Conservation (phyloP, 2,797 vertebrate genomes). For the Alauda arvensis region DNA sequence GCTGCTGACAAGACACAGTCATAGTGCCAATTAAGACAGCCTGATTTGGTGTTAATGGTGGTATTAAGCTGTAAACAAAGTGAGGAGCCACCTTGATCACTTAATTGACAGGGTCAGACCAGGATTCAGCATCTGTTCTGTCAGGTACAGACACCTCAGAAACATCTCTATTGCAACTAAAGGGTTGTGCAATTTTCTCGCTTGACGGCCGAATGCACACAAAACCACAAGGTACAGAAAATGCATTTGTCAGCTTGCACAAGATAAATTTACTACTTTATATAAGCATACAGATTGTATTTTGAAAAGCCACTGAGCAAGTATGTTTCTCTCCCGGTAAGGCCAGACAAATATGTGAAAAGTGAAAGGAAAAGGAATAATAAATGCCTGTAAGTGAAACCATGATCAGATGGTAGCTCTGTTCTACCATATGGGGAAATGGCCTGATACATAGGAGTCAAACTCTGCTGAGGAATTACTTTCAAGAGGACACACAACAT, state of each 20-base stretch:
- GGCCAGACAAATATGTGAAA: not conserved
- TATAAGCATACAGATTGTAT: not conserved
- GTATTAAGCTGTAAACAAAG: not conserved
- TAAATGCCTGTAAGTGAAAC: not conserved
- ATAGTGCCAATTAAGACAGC: not conserved
- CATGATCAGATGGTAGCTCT: not conserved
- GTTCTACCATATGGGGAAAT: not conserved
- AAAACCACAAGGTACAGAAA: not conserved
- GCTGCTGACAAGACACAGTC: not conserved
- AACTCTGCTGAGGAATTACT: not conserved
- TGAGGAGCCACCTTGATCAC: not conserved
- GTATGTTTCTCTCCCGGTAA: not conserved
- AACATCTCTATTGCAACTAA: not conserved
- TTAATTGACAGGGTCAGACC: not conserved
- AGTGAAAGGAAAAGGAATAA: not conserved
- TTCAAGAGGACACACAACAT: not conserved
- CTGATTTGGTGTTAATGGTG: not conserved
- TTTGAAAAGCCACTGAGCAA: not conserved
- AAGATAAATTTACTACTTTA: conserved; percentile 18
- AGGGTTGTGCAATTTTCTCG: not conserved
- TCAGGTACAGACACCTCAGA: not conserved
- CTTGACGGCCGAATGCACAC: not conserved
- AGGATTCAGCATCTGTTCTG: not conserved
- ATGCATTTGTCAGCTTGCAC: not conserved
- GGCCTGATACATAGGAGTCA: not conserved